Evolutionary conservation across 2,113 vertebrate species (phyloP).

Genomic region (Cardinalis cardinalis): DNA sequence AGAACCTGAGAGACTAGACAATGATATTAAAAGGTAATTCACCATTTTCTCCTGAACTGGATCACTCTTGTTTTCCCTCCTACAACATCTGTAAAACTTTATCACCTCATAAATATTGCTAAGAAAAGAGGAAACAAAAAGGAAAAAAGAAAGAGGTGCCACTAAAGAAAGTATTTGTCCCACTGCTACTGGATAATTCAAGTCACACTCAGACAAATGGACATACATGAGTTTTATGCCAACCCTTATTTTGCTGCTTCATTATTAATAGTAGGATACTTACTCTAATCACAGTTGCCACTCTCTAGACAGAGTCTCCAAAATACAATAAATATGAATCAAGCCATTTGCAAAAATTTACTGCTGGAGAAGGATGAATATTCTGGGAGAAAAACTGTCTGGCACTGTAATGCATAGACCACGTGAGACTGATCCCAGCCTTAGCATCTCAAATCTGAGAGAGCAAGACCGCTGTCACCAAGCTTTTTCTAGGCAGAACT

Average conservation of each 20-base stretch:
- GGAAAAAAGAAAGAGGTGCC: not conserved
- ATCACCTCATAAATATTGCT: not conserved
- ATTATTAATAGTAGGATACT: not conserved
- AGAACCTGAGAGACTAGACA: not conserved
- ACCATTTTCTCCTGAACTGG: not conserved
- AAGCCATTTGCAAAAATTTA: not conserved
- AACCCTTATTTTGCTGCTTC: not conserved
- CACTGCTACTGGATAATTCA: not conserved
- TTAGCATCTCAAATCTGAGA: not conserved
- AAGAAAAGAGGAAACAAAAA: not conserved
- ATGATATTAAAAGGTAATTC: not conserved
- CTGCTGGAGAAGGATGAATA: not conserved
- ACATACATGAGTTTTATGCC: not conserved
- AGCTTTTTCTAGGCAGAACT: not conserved
- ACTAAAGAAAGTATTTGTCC: not conserved
- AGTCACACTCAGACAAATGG: not conserved
- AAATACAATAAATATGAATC: slow-evolving; percentile 34
- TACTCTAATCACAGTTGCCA: not conserved
- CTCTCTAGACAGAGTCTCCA: not conserved
- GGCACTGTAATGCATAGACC: not conserved
- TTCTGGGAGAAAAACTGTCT: not conserved
- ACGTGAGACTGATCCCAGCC: not conserved
- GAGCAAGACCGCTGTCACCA: not conserved
- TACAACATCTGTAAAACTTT: not conserved
- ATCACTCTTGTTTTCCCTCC: not conserved